These are phyloP conservation scores for Dilophus febrilis DNA, from an alignment of 2,888 invertebrate species.

Conservation along the genomic window DNA sequence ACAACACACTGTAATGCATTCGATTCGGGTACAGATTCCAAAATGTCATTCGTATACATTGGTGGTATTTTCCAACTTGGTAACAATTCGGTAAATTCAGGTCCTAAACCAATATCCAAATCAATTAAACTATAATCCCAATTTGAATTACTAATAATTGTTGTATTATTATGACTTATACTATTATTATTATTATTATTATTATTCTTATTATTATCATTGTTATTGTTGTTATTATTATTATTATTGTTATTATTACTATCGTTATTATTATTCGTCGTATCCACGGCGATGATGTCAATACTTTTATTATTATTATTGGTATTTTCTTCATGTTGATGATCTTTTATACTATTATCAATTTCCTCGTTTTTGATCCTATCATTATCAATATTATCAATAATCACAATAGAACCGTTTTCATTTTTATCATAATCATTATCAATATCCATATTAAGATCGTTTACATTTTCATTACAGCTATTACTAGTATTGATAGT, in stretches of 20 bases:
- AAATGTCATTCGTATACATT: conserved; percentile 31
- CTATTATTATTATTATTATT: conserved; percentile 6
- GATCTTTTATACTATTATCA: no score
- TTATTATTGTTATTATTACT: neutral
- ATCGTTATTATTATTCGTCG: neutral
- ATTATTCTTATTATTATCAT: conserved; percentile 24
- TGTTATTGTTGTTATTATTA: conserved; percentile 6
- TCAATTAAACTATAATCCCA: conserved; percentile 30
- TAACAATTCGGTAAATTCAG: conserved; percentile 35
- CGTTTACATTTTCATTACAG: no score
- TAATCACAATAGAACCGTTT: no score
- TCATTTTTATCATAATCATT: no score
- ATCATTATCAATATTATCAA: neutral
- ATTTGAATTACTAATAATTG: conserved; percentile 10
- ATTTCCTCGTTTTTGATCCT: neutral
- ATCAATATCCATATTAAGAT: no score
- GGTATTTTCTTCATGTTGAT: no score
- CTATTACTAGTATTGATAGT: no score
- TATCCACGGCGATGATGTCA: conserved; percentile 4
- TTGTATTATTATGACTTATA: neutral
- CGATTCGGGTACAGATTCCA: conserved; percentile 28
- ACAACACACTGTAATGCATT: conserved; percentile 3
- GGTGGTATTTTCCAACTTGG: conserved; percentile 36
- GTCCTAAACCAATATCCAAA: conserved; percentile 32
- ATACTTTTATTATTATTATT: conserved; percentile 3